Evolutionary conservation across 2,888 invertebrate genomes (phyloP).

Genomic region (Ophraella communa): DNA sequence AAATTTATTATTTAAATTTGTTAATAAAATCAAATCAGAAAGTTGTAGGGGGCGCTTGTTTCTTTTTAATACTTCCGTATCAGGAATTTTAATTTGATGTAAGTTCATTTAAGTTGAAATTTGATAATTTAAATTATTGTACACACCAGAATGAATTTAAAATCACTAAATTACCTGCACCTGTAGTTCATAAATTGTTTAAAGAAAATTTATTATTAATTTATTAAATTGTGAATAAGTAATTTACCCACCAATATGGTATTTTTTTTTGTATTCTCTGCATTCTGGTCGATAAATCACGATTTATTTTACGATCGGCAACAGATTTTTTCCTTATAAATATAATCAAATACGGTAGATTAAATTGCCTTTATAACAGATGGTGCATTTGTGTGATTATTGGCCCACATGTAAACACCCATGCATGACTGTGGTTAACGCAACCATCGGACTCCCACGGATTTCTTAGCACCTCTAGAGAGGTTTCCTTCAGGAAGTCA

Average conservation of each 20-base stretch:
- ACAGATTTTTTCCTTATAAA: background rate
- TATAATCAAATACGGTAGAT: background rate
- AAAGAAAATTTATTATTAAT: too few relatives aligned
- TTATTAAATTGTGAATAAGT: too few relatives aligned
- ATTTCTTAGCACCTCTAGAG: background rate
- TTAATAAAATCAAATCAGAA: too few relatives aligned
- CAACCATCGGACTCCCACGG: background rate
- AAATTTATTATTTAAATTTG: too few relatives aligned
- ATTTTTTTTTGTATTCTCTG: background rate
- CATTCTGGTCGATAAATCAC: background rate
- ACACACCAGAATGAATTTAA: too few relatives aligned
- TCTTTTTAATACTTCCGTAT: too few relatives aligned
- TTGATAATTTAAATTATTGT: too few relatives aligned
- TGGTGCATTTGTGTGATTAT: background rate
- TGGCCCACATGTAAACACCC: slow-evolving; percentile 3
- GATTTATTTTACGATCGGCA: background rate
- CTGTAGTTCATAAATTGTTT: too few relatives aligned
- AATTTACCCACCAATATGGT: background rate
- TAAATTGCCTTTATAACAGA: background rate
- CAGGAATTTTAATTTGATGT: too few relatives aligned
- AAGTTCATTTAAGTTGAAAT: too few relatives aligned
- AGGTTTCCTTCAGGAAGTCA: background rate
- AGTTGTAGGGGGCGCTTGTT: too few relatives aligned
- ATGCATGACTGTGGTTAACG: background rate
- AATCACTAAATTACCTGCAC: too few relatives aligned